These are phyloP conservation scores for Diarsia mendica DNA, from an alignment of 2,888 invertebrate species.

Conservation along the genomic window DNA sequence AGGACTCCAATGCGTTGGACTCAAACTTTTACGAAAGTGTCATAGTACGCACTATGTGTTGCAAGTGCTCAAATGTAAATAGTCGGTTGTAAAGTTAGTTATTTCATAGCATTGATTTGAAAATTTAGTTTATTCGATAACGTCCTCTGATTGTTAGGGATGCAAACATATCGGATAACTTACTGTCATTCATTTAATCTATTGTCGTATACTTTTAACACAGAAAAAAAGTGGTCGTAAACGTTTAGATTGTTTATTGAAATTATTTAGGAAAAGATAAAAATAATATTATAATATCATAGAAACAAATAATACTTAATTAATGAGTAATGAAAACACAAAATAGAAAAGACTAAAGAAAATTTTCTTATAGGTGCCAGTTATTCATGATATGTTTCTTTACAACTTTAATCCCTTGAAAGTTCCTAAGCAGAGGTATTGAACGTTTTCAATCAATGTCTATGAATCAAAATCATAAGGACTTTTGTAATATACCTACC, in stretches of 20 bases:
- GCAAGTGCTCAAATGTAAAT: slow-evolving; percentile 86
- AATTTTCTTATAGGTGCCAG: neutral
- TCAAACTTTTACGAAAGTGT: slow-evolving; percentile 88
- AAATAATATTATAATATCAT: too few species aligned
- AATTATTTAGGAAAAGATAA: neutral
- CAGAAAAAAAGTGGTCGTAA: neutral
- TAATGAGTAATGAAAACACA: too few species aligned
- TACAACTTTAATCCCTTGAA: slow-evolving; percentile 54
- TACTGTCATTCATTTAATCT: neutral
- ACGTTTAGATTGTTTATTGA: neutral
- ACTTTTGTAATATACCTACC: slow-evolving; percentile 54
- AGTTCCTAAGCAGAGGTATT: slow-evolving; percentile 66
- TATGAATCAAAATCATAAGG: slow-evolving; percentile 50
- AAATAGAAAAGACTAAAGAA: neutral
- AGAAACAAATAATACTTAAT: too few species aligned
- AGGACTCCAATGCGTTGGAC: slow-evolving; percentile 70
- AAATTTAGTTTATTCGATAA: slow-evolving; percentile 57
- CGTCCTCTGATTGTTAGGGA: slow-evolving; percentile 56
- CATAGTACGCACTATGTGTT: slow-evolving; percentile 89
- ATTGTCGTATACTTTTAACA: slow-evolving; percentile 3
- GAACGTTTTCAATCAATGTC: slow-evolving; percentile 65
- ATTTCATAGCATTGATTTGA: slow-evolving; percentile 63
- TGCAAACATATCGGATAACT: slow-evolving; percentile 52
- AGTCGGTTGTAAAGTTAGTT: slow-evolving; percentile 66
- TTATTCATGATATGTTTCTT: slow-evolving; percentile 50